These are phyloP conservation scores for Cyprinella venusta DNA, from an alignment of 2,797 vertebrate species.

Conservation along the genomic window DNA sequence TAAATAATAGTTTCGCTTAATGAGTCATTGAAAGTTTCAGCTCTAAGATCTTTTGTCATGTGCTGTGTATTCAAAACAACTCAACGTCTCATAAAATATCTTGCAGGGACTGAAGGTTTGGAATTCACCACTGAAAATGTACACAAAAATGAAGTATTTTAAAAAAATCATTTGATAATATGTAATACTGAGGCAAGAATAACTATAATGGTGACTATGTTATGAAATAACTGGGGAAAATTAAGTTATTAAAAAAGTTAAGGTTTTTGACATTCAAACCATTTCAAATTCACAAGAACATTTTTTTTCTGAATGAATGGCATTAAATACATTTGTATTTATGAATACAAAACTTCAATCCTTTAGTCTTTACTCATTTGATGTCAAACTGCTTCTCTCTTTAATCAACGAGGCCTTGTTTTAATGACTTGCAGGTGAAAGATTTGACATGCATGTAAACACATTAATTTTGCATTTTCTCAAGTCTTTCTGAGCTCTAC, in stretches of 20 bases:
- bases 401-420: neutral
- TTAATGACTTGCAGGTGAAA: neutral
- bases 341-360: neutral
- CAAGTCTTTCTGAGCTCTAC: neutral
- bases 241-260: neutral
- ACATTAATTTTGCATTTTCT: neutral
- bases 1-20: constrained; percentile 29
- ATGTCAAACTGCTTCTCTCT: neutral
- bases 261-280: too few relatives aligned
- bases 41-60: constrained; percentile 37
- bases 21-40: constrained; percentile 37
- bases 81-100: constrained; percentile 13
- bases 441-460: neutral
- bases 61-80: constrained; percentile 43
- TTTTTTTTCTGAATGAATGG: too few relatives aligned
- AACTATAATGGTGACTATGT: neutral
- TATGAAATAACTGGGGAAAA: neutral
- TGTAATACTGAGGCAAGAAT: neutral
- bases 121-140: neutral
- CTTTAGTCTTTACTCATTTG: neutral
- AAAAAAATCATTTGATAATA: neutral
- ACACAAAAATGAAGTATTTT: neutral
- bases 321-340: neutral
- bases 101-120: neutral
- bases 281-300: neutral